Base-by-base conservation (phyloP, 1,140 invertebrate genomes). In the Littorina saxatilis region DNA sequence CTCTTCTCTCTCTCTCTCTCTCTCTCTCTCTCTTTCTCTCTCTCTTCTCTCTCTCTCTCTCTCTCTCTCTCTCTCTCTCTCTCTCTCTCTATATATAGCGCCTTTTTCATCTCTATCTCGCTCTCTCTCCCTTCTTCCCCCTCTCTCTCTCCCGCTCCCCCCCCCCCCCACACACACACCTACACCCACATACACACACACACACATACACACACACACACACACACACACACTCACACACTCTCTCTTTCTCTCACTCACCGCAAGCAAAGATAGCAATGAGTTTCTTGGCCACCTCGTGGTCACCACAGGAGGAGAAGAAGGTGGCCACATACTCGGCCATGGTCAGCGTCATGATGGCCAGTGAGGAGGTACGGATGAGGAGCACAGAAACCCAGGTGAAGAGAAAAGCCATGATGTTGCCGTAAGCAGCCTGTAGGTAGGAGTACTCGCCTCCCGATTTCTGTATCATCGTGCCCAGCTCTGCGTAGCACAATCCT, bases 321-420 rank as follows among this genome's bases (percentile, higher is more conserved):
- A 97, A 96, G 87, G 97, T 95, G 27, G 97, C 93, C 39, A 98
- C 94, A 90, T 99, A 99, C 84, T 96, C 95, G 0, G 97, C 96
- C 93, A 99, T 97, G 29, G 97, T 98, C 58, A 98, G 92, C 1
- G 96, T 95, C 93, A 98, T 97, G 77, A 99, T 98, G 39, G 97
- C 97, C 91, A 98, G 96, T 47, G 90, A 89, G 47, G 96, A 94
- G 5, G 97, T 92, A n/a, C 87, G 88, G 0, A 92, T 93, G 15
- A 97, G 94, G 52, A 97, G 74, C 1, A 96, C 95, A 84, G 79
- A 73, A 40, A 82, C 76, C 85, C 85, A 88, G 23, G 79, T 79
- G 39, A 82, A 86, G 4, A 89, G 47, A 70, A 87, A 90, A 20
- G 85, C 87, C 9, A 84, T 40, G 23, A 84, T 58, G 39, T 84